Percentiles rank a stretch among this genome's conserved stretches.
These are phyloP conservation scores for Agonopterix heracliana DNA, from an alignment of 2,888 invertebrate species.

Conservation along the genomic window DNA sequence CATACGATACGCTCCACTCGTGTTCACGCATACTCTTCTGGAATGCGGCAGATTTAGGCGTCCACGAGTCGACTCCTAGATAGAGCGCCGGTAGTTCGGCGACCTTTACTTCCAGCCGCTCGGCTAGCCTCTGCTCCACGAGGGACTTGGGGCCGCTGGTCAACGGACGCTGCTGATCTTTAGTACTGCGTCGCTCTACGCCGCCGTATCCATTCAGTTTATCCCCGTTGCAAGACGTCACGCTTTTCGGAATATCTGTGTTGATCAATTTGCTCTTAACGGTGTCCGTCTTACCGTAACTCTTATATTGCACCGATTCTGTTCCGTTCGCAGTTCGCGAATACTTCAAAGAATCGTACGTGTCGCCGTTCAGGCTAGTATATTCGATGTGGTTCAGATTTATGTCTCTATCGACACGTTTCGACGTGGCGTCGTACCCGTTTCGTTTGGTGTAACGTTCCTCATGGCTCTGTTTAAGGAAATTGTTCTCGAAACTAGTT, in stretches of 20 bases:
- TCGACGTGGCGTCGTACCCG: constrained; percentile 53
- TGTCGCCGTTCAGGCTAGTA: constrained; percentile 62
- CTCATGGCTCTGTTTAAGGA: constrained; percentile 66
- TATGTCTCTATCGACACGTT: constrained; percentile 63
- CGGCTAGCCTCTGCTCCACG: constrained; percentile 67
- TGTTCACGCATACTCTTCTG: constrained; percentile 75
- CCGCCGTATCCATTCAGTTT: constrained; percentile 58
- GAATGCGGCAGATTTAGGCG: constrained; percentile 80
- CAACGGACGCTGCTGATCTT: constrained; percentile 54
- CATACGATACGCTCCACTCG: constrained; percentile 77
- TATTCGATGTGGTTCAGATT: constrained; percentile 66
- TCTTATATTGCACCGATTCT: constrained; percentile 70
- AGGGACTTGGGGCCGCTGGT: constrained; percentile 63
- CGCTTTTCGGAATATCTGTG: constrained; percentile 69
- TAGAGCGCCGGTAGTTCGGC: constrained; percentile 81
- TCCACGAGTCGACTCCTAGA: constrained; percentile 83
- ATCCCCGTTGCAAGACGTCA: constrained; percentile 67
- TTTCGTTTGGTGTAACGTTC: constrained; percentile 67
- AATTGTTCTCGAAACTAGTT: constrained; percentile 70
- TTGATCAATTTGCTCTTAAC: constrained; percentile 70
- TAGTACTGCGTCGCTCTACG: constrained; percentile 49
- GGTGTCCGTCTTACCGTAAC: constrained; percentile 68
- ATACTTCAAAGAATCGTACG: constrained; percentile 71
- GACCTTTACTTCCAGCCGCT: constrained; percentile 70
- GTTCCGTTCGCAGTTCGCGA: constrained; percentile 71